Percentiles rank a stretch among this genome's conserved stretches.
phyloP scores from a whole-genome alignment of 64 coral and sea anemone species.

The Pocillopora verrucosa region DNA sequence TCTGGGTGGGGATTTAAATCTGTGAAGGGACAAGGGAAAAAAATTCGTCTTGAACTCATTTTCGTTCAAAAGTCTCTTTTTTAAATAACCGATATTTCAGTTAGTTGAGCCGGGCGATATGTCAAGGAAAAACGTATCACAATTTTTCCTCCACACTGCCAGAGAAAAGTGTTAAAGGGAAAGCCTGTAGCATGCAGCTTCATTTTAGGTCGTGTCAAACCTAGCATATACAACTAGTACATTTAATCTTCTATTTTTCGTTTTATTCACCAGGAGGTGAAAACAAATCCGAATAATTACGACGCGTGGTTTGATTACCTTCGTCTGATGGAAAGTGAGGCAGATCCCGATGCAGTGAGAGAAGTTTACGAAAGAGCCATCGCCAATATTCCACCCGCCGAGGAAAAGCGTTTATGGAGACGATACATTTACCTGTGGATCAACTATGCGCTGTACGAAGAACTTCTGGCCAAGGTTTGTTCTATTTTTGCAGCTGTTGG shows the following conservation, averaged over 20 bases:
- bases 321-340: conserved; percentile 86
- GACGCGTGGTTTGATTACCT: conserved; percentile 99
- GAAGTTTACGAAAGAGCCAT: conserved; percentile 95
- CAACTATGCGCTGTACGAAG: conserved; percentile 94
- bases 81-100: too few species aligned
- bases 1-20: too few species aligned
- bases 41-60: too few species aligned
- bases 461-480: conserved; percentile 83
- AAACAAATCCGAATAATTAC: conserved; percentile 92
- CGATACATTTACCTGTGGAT: conserved; percentile 99
- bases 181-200: too few species aligned
- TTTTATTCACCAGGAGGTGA: conserved; percentile 77
- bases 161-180: too few species aligned
- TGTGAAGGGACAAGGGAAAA: too few species aligned
- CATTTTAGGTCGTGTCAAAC: too few species aligned
- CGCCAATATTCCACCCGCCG: conserved; percentile 86
- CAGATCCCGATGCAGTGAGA: conserved; percentile 69
- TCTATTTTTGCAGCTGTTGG: not conserved
- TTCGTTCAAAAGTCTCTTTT: too few species aligned
- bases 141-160: too few species aligned
- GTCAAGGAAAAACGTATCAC: too few species aligned
- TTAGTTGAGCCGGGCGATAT: too few species aligned
- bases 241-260: not conserved
- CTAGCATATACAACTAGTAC: too few species aligned
- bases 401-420: conserved; percentile 95